Conservation (phyloP, 1,140 invertebrate genomes). For the Aphelenchoides besseyi region DNA sequence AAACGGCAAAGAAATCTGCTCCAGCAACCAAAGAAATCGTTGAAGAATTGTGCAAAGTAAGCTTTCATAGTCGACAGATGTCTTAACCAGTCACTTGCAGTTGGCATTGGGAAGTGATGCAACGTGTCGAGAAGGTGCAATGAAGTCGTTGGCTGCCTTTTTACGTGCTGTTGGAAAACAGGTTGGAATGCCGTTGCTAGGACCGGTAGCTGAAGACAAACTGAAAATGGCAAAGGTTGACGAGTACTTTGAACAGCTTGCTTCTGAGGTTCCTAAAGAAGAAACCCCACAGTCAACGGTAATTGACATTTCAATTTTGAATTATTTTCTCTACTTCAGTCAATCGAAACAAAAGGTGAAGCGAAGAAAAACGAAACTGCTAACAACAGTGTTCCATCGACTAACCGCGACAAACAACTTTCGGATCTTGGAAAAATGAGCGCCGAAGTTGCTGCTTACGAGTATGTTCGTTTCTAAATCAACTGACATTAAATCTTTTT, state of each 20-base stretch:
- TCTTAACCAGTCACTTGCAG: slow-evolving; percentile 32
- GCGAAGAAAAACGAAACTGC: too few relatives aligned
- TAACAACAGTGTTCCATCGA: too few relatives aligned
- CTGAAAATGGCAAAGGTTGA: slow-evolving; percentile 83
- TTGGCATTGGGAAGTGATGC: slow-evolving; percentile 49
- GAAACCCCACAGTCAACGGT: background rate
- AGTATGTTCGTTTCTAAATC: background rate
- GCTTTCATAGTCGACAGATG: too few relatives aligned
- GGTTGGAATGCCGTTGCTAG: slow-evolving; percentile 77
- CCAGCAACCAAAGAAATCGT: slow-evolving; percentile 88
- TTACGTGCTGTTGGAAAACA: slow-evolving; percentile 93
- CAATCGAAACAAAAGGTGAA: too few relatives aligned
- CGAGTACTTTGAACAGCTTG: slow-evolving; percentile 24
- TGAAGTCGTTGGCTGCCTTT: slow-evolving; percentile 82
- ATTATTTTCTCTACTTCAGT: too few relatives aligned
- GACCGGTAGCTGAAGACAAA: slow-evolving; percentile 74
- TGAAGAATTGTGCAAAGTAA: slow-evolving; percentile 81
- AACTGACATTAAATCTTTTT: too few relatives aligned
- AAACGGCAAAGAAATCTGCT: slow-evolving; percentile 63
- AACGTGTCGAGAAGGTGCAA: slow-evolving; percentile 65
- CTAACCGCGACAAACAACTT: background rate
- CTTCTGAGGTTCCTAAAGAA: background rate
- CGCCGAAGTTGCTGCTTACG: background rate
- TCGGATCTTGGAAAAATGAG: background rate
- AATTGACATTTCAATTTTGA: background rate